Evolutionary conservation across 2,888 invertebrate species (phyloP), one percentile per base, ranked within the genome.

Genomic region (Calliphora vomitoria): DNA sequence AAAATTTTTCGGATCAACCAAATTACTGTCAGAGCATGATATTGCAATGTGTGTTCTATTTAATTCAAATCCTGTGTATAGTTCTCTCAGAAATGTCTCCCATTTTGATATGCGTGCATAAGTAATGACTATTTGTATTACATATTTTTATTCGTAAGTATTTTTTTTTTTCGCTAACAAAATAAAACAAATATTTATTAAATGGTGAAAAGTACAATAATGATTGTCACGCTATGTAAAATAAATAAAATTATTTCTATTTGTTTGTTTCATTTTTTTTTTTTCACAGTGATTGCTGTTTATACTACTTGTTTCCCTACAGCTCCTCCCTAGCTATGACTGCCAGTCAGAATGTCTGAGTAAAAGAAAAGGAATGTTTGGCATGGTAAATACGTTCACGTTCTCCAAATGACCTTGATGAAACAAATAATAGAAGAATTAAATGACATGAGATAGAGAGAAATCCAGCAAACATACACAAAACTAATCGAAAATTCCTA

Each of bases 161-260:
- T 1, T 25, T 25, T 25, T 44, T 11, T 44, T 44, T 44, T 44
- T 11, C 13, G 10, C 1, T 13, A 11, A 44, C 1, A 44, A 10
- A 44, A 44, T 44, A 44, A 44, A 44, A 44, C 20, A 55, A 20
- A 55, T 55, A 55, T 20, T 18, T 41, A 41, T 41, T 64, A n/a
- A 72, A 18, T 58, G 10, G 31, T 8, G 8, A 74, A 31, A 50
- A 25, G 50, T 64, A 6, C 15, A 76, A 66, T 13, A 53, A 53
- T 50, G 18, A n/a, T 41, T 79, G n/a, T 20, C 60, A 62, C 71
- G 25, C 71, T 62, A 55, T 80, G 20, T 38, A 6, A 8, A 44
- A 79, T 80, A 47, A 66, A 4, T 41, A 41, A 53, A 38, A 13
- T 72, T 41, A 10, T 80, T 38, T 62, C 1, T 38, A 38, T 25